Evolutionary conservation across 2,888 invertebrate species (phyloP).

Genomic region (Ptychoptera albimana): DNA sequence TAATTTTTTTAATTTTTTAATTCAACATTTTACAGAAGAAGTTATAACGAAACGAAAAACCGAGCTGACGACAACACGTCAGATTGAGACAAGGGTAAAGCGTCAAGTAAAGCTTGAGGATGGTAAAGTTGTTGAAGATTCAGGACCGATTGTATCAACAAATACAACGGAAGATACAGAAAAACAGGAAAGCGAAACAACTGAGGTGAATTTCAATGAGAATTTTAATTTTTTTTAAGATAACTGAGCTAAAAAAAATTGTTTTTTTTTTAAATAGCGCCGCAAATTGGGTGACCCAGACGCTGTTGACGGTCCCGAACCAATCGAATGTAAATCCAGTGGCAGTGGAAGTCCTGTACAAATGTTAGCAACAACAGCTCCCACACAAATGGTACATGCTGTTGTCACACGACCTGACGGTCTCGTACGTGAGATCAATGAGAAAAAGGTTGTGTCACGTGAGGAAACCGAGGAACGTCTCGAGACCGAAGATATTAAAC

Average conservation of each 20-base stretch:
- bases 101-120: constrained; percentile 79
- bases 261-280: constrained; percentile 24
- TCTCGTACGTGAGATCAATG: constrained; percentile 65
- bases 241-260: constrained; percentile 18
- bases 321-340: constrained; percentile 9
- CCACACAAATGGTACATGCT: constrained; percentile 18
- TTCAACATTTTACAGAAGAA: constrained; percentile 54
- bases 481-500: constrained; percentile 72
- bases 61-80: constrained; percentile 76
- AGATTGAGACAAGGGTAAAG: constrained; percentile 82
- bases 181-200: constrained; percentile 76
- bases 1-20: not conserved
- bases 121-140: constrained; percentile 76
- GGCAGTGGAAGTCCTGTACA: not conserved
- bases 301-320: constrained; percentile 15
- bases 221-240: constrained; percentile 13
- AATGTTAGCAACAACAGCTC: not conserved
- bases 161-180: constrained; percentile 84
- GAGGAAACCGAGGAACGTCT: constrained; percentile 67
- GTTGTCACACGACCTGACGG: constrained; percentile 54
- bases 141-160: constrained; percentile 79
- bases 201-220: constrained; percentile 42
- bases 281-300: constrained; percentile 32
- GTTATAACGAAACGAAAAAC: constrained; percentile 84
- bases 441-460: constrained; percentile 60